phyloP scores from a whole-genome alignment of 2,888 invertebrate genomes.

The Sycophila texana region DNA sequence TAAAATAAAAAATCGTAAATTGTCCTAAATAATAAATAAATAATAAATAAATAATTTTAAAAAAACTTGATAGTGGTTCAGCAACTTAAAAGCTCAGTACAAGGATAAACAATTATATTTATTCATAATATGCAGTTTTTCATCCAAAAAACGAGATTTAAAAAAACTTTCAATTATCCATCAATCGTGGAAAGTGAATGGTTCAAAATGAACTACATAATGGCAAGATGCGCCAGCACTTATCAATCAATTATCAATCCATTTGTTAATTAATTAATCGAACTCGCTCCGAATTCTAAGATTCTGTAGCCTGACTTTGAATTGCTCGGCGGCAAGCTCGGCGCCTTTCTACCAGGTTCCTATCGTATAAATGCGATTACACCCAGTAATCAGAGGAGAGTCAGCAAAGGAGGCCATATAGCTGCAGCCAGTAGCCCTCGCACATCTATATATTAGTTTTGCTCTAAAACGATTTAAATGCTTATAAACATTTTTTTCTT shows the following conservation, averaged over 20 bases:
- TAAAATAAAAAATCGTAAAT: too few relatives aligned
- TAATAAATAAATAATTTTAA: too few relatives aligned
- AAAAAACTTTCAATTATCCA: too few relatives aligned
- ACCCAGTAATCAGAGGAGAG: constrained; percentile 37
- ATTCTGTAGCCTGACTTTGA: neutral
- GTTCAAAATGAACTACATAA: neutral
- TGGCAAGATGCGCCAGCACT: neutral
- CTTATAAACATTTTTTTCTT: neutral
- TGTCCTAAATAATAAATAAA: too few relatives aligned
- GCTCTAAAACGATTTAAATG: neutral
- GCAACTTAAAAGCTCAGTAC: too few relatives aligned
- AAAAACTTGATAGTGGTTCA: too few relatives aligned
- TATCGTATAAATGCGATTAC: constrained; percentile 42
- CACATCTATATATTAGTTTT: neutral
- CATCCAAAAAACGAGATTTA: too few relatives aligned
- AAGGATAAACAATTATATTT: too few relatives aligned
- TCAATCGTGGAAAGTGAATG: neutral
- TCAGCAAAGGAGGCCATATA: constrained; percentile 11
- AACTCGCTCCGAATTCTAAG: neutral
- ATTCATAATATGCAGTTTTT: too few relatives aligned
- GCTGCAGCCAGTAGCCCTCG: neutral
- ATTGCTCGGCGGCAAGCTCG: neutral
- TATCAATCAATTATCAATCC: neutral
- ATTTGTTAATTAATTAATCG: constrained; percentile 32
- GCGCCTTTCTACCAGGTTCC: neutral